Base-by-base conservation (phyloP, 1,140 invertebrate species). In the Heliothis virescens region DNA sequence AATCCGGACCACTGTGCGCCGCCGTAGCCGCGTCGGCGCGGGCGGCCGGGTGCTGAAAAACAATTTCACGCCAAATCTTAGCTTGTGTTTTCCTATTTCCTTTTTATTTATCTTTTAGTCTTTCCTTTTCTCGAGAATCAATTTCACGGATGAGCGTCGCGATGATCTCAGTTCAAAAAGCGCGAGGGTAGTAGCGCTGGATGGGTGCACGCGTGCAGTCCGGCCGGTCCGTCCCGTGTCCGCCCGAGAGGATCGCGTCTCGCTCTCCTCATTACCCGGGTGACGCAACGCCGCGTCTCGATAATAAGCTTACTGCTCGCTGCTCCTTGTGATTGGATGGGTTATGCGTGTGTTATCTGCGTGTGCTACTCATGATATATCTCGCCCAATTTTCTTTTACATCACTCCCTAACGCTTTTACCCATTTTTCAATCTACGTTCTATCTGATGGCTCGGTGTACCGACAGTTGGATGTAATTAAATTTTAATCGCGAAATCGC, bases 1-100 rank as follows among this genome's bases (percentile, higher is more conserved):
- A n/a, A n/a, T n/a, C n/a, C n/a, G n/a, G n/a, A n/a, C n/a, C n/a
- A n/a, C n/a, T n/a, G n/a, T n/a, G n/a, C n/a, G n/a, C n/a, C 87
- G 85, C 81, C 75, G 71, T 85, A 84, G 88, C 84, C 86, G 87
- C 87, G 83, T 79, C 85, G 82, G 90, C 86, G 87, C 67, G 67
- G 52, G 71, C 74, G 89, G 89, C 87, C 59, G 89, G 90, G 89
- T 85, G 89, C 88, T 92, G 89, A 93, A 94, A 94, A 94, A 94
- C 92, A 94, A 94, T 94, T 94, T 94, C 92, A 94, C 93, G 93
- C 93, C 93, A 94, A 94, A 94, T 94, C 92, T 94, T 94, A 93
- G 92, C 91, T 91, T 91, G 93, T 94, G 92, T 94, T 94, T 94
- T 94, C 90, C 91, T 94, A 94, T 94, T 94, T 94, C 92, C 91